phyloP scores from a whole-genome alignment of 1,140 invertebrate genomes.

The Pseudomyrmex concolor region DNA sequence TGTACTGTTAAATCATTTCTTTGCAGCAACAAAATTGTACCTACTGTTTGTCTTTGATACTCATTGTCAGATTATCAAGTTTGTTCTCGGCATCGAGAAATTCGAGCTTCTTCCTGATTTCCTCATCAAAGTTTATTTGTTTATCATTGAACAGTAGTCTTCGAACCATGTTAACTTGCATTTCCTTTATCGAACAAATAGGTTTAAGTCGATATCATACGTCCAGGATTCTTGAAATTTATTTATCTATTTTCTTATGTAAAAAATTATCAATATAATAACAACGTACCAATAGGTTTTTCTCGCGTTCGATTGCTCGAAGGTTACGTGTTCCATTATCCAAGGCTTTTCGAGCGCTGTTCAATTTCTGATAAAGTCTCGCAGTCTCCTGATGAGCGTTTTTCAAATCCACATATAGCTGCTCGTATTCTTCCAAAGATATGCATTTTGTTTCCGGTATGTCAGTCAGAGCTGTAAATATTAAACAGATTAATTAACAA shows the following conservation, averaged over 20 bases:
- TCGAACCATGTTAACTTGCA: slow-evolving; percentile 89
- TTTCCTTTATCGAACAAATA: slow-evolving; percentile 86
- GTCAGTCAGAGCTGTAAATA: slow-evolving; percentile 7
- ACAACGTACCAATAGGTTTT: slow-evolving; percentile 86
- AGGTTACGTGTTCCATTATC: slow-evolving; percentile 91
- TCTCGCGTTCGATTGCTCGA: slow-evolving; percentile 87
- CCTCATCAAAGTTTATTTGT: slow-evolving; percentile 89
- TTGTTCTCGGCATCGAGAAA: slow-evolving; percentile 87
- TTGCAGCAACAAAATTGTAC: neutral
- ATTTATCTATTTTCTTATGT: neutral
- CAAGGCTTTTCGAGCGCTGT: slow-evolving; percentile 90
- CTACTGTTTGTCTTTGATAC: slow-evolving; percentile 77
- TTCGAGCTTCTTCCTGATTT: slow-evolving; percentile 92
- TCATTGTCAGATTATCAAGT: slow-evolving; percentile 72
- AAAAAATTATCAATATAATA: neutral
- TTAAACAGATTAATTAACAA: neutral
- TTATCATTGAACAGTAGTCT: slow-evolving; percentile 91
- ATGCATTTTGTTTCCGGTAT: slow-evolving; percentile 1
- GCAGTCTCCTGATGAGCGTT: slow-evolving; percentile 88
- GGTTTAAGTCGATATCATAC: neutral
- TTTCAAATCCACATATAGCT: slow-evolving; percentile 88
- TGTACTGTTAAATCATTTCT: neutral
- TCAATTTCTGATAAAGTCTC: slow-evolving; percentile 90
- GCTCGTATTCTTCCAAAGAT: slow-evolving; percentile 86
- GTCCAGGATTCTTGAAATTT: neutral